These are phyloP conservation scores for Sinotaia quadrata DNA, from an alignment of 2,888 invertebrate species.

Conservation along the genomic window DNA sequence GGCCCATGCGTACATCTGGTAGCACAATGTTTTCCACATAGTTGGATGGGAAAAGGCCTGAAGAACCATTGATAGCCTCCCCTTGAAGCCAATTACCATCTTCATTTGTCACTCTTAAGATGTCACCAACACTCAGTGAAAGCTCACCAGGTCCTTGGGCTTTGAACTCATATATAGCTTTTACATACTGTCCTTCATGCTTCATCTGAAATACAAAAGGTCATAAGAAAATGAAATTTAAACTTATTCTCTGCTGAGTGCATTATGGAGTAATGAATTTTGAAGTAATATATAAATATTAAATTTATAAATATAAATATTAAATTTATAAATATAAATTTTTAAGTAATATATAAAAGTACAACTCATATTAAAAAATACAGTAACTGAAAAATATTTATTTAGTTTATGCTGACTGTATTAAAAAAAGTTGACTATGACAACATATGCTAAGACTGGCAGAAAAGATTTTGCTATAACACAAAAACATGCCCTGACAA, in stretches of 20 bases:
- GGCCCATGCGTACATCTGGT: constrained; percentile 51
- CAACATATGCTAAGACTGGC: too few relatives aligned
- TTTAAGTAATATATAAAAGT: too few relatives aligned
- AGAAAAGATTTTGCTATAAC: too few relatives aligned
- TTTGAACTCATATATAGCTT: constrained; percentile 63
- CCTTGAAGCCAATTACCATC: constrained; percentile 69
- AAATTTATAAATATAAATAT: too few relatives aligned
- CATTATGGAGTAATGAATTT: not conserved
- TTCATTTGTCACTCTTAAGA: constrained; percentile 58
- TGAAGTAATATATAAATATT: too few relatives aligned
- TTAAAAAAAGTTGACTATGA: too few relatives aligned
- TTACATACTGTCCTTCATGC: constrained; percentile 57
- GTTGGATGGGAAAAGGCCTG: constrained; percentile 64
- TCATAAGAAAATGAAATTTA: not conserved
- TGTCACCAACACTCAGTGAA: constrained; percentile 57
- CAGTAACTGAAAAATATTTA: too few relatives aligned
- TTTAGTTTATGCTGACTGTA: too few relatives aligned
- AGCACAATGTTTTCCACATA: constrained; percentile 62
- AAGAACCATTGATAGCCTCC: constrained; percentile 27
- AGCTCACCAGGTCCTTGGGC: constrained; percentile 62
- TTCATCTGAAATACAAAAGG: constrained; percentile 55
- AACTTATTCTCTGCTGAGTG: not conserved
- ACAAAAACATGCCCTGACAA: too few relatives aligned
- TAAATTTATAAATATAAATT: too few relatives aligned
- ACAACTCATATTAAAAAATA: too few relatives aligned